These are phyloP conservation scores for Etheostoma perlongum DNA, from an alignment of 2,797 vertebrate genomes.

Conservation along the genomic window DNA sequence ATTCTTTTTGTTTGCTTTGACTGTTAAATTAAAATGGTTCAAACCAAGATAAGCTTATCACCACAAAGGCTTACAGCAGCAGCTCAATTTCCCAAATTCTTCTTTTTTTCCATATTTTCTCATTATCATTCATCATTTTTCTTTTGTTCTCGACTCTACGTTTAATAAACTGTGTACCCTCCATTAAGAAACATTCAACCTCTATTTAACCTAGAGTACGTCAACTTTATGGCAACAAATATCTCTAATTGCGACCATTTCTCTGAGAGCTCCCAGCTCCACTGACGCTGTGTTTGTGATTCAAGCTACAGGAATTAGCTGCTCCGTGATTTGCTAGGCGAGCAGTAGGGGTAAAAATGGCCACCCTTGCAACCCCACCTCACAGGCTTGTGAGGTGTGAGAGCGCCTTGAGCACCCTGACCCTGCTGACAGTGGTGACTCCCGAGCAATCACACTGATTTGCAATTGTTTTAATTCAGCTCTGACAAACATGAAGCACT, in stretches of 20 bases:
- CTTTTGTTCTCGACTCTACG: slow-evolving; percentile 32
- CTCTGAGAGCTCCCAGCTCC: slow-evolving; percentile 30
- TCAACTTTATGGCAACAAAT: slow-evolving; percentile 29
- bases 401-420: slow-evolving; percentile 54
- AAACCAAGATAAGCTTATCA: slow-evolving; percentile 68
- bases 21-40: slow-evolving; percentile 63
- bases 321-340: slow-evolving; percentile 52
- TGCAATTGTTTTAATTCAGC: slow-evolving; percentile 37
- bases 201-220: slow-evolving; percentile 27
- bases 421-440: slow-evolving; percentile 58
- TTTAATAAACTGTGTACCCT: slow-evolving; percentile 56
- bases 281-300: slow-evolving; percentile 20
- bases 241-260: slow-evolving; percentile 36
- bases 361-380: slow-evolving; percentile 29
- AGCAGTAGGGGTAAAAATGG: slow-evolving; percentile 37
- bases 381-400: slow-evolving; percentile 32
- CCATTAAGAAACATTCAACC: slow-evolving; percentile 43
- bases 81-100: slow-evolving; percentile 59
- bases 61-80: slow-evolving; percentile 51
- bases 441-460: slow-evolving; percentile 27
- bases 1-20: slow-evolving; percentile 58
- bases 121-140: slow-evolving; percentile 46
- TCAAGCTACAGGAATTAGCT: slow-evolving; percentile 27
- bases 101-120: slow-evolving; percentile 53
- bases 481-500: slow-evolving; percentile 32